phyloP scores from a whole-genome alignment of 2,113 vertebrate genomes.

The Plecturocebus donacophilus region DNA sequence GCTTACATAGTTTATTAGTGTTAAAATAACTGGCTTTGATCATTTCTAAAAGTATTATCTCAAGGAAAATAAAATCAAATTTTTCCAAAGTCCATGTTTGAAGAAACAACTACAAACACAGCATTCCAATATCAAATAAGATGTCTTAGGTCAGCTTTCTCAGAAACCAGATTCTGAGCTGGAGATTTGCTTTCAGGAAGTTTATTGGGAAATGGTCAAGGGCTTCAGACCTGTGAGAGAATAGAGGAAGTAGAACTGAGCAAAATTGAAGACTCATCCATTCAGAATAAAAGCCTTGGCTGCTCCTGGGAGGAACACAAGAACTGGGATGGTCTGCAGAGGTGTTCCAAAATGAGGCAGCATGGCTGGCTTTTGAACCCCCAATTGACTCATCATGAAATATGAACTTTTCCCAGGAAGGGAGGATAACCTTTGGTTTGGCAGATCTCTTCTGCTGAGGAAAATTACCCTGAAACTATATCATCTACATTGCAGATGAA shows the following conservation, averaged over 20 bases:
- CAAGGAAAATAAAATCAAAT: not conserved
- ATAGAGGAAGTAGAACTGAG: not conserved
- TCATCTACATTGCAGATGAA: not conserved
- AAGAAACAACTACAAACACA: not conserved
- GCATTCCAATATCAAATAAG: not conserved
- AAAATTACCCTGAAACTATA: not conserved
- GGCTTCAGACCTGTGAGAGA: rapidly evolving
- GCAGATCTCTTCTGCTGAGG: not conserved
- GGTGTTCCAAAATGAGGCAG: not conserved
- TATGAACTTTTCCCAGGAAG: not conserved
- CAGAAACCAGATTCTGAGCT: not conserved
- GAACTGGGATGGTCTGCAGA: not conserved
- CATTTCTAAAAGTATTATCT: not conserved
- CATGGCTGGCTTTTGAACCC: not conserved
- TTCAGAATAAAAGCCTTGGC: not conserved
- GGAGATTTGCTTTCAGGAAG: not conserved
- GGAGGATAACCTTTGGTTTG: not conserved
- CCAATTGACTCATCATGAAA: not conserved
- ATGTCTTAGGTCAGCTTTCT: not conserved
- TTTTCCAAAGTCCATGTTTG: not conserved
- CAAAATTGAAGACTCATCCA: not conserved
- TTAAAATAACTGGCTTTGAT: slow-evolving; percentile 18
- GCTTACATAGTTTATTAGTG: not conserved
- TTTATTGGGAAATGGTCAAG: not conserved
- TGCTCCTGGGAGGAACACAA: not conserved